These are phyloP conservation scores for Antigone vipio DNA, from an alignment of 2,113 vertebrate species.

Conservation along the genomic window DNA sequence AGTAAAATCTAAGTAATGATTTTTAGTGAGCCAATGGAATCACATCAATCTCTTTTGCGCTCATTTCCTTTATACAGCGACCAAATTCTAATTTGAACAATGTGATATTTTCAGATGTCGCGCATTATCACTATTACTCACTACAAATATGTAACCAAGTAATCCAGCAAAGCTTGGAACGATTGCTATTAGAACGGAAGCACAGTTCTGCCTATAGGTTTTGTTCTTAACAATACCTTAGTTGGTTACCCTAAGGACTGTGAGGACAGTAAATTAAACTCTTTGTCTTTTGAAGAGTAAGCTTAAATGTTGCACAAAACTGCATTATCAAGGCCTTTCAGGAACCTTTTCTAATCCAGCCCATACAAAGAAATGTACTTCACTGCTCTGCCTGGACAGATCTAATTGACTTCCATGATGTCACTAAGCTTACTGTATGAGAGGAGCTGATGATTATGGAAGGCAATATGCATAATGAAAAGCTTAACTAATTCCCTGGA, in stretches of 20 bases:
- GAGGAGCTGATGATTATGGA: constrained; percentile 43
- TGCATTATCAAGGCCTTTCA: constrained; percentile 43
- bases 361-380: constrained; percentile 62
- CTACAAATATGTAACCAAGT: background rate
- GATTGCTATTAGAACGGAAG: background rate
- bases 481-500: constrained; percentile 72
- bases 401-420: constrained; percentile 74
- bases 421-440: constrained; percentile 59
- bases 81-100: background rate
- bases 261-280: background rate
- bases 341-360: constrained; percentile 48
- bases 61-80: background rate
- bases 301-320: constrained; percentile 31
- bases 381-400: constrained; percentile 50
- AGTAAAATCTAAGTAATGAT: background rate
- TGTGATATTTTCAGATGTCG: background rate
- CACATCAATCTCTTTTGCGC: background rate
- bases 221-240: background rate
- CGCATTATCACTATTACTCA: background rate
- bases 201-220: background rate
- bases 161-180: background rate
- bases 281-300: background rate
- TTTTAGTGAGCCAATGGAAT: background rate
- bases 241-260: background rate
- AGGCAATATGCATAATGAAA: constrained; percentile 58